Conservation (phyloP, 1,140 invertebrate genomes). For the Apolygus lucorum region DNA sequence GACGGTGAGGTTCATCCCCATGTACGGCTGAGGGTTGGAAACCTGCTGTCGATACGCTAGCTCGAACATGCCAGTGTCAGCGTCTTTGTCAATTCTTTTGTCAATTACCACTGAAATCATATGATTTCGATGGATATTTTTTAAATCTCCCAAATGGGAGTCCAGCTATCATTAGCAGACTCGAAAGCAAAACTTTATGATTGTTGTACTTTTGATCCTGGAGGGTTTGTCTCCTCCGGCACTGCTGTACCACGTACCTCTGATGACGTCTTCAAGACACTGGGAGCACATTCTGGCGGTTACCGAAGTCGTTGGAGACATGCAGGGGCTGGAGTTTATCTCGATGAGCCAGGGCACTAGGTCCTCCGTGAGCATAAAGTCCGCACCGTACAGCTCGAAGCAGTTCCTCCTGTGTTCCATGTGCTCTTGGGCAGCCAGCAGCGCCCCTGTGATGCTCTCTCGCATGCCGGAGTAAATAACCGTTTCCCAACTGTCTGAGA, state of each 20-base stretch:
- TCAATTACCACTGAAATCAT: slow-evolving; percentile 85
- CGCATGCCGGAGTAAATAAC: slow-evolving; percentile 83
- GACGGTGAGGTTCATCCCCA: slow-evolving; percentile 65
- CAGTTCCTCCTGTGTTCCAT: slow-evolving; percentile 80
- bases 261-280: slow-evolving; percentile 82
- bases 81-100: slow-evolving; percentile 60
- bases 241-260: slow-evolving; percentile 54
- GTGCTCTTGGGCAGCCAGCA: slow-evolving; percentile 73
- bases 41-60: slow-evolving; percentile 65
- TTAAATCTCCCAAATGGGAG: too few species aligned
- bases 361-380: slow-evolving; percentile 84
- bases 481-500: slow-evolving; percentile 63
- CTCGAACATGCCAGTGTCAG: slow-evolving; percentile 79
- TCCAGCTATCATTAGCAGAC: too few species aligned
- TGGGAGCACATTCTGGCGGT: slow-evolving; percentile 75
- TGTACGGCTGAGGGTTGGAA: slow-evolving; percentile 70
- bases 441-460: slow-evolving; percentile 72
- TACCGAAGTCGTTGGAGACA: slow-evolving; percentile 79
- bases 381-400: slow-evolving; percentile 87
- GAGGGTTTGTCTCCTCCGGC: neutral
- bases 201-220: neutral
- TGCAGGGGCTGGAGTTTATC: slow-evolving; percentile 87
- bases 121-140: too few species aligned
- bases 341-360: slow-evolving; percentile 86
- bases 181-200: neutral